phyloP scores from a whole-genome alignment of 2,797 vertebrate species.

The Otolemur crassicaudatus region DNA sequence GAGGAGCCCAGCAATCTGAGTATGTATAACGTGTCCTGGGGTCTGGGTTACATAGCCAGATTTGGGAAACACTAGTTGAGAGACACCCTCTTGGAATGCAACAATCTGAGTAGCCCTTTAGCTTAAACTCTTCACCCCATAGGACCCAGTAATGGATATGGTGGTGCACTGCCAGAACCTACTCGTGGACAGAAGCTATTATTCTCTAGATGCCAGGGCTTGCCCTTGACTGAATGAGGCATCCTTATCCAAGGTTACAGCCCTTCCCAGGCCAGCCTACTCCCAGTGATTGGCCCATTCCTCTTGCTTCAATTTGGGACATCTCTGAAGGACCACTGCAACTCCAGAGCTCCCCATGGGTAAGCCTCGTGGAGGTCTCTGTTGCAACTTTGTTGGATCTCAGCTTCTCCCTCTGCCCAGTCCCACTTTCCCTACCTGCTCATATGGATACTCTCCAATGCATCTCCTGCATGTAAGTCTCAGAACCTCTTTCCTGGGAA shows the following conservation, averaged over 20 bases:
- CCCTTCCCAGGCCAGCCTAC: not conserved
- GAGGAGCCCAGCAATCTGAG: not conserved
- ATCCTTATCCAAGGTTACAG: not conserved
- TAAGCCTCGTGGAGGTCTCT: not conserved
- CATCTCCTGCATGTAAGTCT: not conserved
- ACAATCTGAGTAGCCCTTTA: not conserved
- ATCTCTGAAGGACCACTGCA: not conserved
- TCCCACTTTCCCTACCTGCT: not conserved
- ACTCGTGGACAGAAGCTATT: not conserved
- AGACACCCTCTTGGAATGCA: not conserved
- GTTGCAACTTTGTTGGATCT: not conserved
- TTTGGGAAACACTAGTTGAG: not conserved
- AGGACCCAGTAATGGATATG: not conserved
- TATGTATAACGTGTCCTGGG: not conserved
- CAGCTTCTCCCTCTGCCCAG: not conserved
- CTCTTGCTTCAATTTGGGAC: not conserved
- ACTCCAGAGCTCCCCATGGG: not conserved
- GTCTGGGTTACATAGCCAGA: not conserved
- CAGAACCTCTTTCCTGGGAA: not conserved
- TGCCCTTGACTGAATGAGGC: not conserved
- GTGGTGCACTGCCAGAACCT: not conserved
- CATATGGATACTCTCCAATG: not conserved
- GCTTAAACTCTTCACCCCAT: not conserved
- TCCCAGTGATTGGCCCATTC: not conserved
- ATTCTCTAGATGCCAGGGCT: not conserved